Evolutionary conservation across 1,140 invertebrate genomes (phyloP), one percentile per base, ranked within the genome.

Genomic region (Orussus abietinus): DNA sequence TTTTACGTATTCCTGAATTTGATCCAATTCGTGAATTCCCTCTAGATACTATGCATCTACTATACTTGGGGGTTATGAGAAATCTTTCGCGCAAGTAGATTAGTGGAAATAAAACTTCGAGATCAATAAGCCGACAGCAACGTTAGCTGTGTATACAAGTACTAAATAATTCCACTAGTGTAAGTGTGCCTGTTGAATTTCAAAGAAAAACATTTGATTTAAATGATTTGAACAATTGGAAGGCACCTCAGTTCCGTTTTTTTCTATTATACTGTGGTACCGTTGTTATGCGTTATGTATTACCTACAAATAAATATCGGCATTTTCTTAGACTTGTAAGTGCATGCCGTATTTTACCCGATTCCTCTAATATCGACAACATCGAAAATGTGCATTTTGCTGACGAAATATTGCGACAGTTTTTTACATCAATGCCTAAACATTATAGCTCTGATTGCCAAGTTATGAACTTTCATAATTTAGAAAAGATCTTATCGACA

Each of bases 191-290:
- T 20, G n/a, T 10, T 12, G 42, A 44, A 15, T 44, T 44, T 30
- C 42, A 44, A 30, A 19, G 42, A n/a, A 44, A 31, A 11, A 13
- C 11, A 7, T 17, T 28, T 21, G 26, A 29, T 12, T 22, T 38
- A 10, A 9, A 32, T 22, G 28, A 37, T 14, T 6, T 31, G 1
- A 2, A 10, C 5, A 13, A 12, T 4, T 44, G 42, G 42, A 44
- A 44, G 17, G 42, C 34, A 4, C 37, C 34, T 17, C 33, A 38
- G 14, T 31, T n/a, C 18, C 12, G 34, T 7, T 38, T 44, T 31
- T 29, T 44, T n/a, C 19, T 44, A 3, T 17, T 44, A 13, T 38
- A 44, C 26, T n/a, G 21, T 22, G 42, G 42, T 10, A 31, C 29
- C 2, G 26, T 41, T 21, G 21, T 41, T 1, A 7, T 41, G 6